Evolutionary conservation across 2,797 vertebrate species (phyloP).

Genomic region (Botia kubotai): DNA sequence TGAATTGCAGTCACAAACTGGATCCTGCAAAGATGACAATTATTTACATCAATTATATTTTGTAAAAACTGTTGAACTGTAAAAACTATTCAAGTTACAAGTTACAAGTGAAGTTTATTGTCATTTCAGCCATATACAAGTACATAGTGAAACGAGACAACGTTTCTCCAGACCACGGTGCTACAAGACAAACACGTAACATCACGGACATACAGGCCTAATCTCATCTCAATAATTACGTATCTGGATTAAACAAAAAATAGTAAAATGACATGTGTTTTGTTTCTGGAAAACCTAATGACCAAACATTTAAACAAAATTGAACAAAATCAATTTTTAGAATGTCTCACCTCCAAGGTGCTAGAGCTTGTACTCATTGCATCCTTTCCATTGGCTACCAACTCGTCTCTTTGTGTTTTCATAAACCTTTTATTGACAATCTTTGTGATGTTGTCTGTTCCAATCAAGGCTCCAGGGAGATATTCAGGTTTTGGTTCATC

Average conservation of each 20-base stretch:
- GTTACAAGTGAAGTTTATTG: too few relatives aligned
- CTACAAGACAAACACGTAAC: too few relatives aligned
- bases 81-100: too few relatives aligned
- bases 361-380: constrained; percentile 61
- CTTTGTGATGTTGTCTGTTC: constrained; percentile 84
- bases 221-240: too few relatives aligned
- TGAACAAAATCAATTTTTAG: neutral
- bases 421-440: constrained; percentile 90
- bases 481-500: constrained; percentile 82
- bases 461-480: constrained; percentile 61
- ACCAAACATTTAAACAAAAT: too few relatives aligned
- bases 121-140: too few relatives aligned
- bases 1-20: constrained; percentile 88
- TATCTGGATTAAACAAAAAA: too few relatives aligned
- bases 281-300: too few relatives aligned
- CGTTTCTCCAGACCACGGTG: too few relatives aligned
- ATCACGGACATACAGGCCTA: too few relatives aligned
- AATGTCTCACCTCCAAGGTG: constrained; percentile 81
- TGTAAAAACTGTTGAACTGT: neutral
- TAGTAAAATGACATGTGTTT: too few relatives aligned
- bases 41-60: constrained; percentile 6
- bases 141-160: too few relatives aligned
- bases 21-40: constrained; percentile 81
- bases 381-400: constrained; percentile 76
- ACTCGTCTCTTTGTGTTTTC: constrained; percentile 84